Evolutionary conservation across 2,888 invertebrate species (phyloP).

Genomic region (Pocota personata): DNA sequence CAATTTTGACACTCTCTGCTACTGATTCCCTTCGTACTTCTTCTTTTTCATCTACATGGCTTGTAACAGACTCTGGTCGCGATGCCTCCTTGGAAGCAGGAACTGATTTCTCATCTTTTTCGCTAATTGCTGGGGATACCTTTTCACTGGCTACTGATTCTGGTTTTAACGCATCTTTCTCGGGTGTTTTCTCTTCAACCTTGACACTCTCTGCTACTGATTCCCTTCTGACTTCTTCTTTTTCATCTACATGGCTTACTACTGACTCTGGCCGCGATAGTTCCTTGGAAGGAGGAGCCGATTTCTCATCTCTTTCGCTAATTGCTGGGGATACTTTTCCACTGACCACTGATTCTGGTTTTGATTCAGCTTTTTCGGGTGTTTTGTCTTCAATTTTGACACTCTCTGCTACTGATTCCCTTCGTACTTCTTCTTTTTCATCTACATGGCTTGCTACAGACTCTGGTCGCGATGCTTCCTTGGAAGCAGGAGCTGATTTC

Average conservation of each 20-base stretch:
- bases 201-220: conserved; percentile 72
- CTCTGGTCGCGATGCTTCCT: neutral
- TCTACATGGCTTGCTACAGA: conserved; percentile 24
- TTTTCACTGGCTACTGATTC: conserved; percentile 75
- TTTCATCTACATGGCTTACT: conserved; percentile 10
- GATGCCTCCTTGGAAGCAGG: conserved; percentile 32
- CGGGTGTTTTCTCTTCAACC: conserved; percentile 65
- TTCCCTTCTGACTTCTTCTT: conserved; percentile 66
- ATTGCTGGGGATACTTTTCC: conserved; percentile 29
- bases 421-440: conserved; percentile 15
- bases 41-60: conserved; percentile 74
- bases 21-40: conserved; percentile 58
- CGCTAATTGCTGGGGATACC: too few relatives aligned
- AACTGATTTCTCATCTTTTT: conserved; percentile 39
- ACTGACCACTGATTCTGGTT: neutral
- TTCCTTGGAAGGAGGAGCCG: conserved; percentile 67
- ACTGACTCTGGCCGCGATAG: conserved; percentile 74
- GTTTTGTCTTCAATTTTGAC: conserved; percentile 40
- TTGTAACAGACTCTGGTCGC: conserved; percentile 57
- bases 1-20: conserved; percentile 18
- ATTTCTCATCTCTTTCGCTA: conserved; percentile 20
- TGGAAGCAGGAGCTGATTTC: neutral
- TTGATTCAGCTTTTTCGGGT: neutral
- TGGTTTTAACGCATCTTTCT: conserved; percentile 68
- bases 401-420: conserved; percentile 28